A percentile compares a stretch with the other conserved stretches of the same genome.
Evolutionary conservation across 1,140 invertebrate species (phyloP).

Genomic region (Micrasema longulum): DNA sequence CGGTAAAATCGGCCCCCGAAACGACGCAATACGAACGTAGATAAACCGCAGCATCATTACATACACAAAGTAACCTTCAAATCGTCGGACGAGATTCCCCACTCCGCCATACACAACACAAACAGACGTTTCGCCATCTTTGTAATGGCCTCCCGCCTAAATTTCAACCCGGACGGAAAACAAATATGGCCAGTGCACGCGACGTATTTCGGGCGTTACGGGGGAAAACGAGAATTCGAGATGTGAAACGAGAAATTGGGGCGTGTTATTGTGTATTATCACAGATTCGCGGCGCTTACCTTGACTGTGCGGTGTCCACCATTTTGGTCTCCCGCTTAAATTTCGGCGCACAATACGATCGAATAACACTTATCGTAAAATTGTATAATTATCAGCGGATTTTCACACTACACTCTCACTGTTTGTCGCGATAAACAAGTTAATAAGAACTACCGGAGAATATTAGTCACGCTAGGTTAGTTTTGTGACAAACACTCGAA

Average conservation of each 20-base stretch:
- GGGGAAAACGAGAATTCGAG: constrained; percentile 8
- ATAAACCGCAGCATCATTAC: constrained; percentile 13
- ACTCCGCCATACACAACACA: constrained; percentile 16
- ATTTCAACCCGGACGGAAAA: constrained; percentile 15
- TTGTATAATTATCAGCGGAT: no score
- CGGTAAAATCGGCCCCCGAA: constrained; percentile 26
- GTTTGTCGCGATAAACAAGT: no score
- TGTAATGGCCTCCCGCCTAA: constrained; percentile 36
- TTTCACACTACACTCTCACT: no score
- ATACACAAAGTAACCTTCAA: constrained; percentile 35
- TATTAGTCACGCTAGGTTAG: constrained; percentile 11
- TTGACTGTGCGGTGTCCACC: constrained; percentile 33
- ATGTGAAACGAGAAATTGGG: not conserved
- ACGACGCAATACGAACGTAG: constrained; percentile 27
- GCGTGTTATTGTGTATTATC: not conserved
- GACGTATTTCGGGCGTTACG: not conserved
- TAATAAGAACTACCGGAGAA: no score
- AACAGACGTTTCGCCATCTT: constrained; percentile 33
- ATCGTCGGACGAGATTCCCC: constrained; percentile 21
- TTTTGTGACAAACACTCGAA: not conserved
- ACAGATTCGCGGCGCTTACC: constrained; percentile 14
- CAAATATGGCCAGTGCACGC: constrained; percentile 15
- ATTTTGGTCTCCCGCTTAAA: constrained; percentile 38
- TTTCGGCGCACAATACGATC: constrained; percentile 24
- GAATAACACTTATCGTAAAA: constrained; percentile 4